Evolutionary conservation across 2,113 vertebrate species (phyloP).

Genomic region (Telmatochromis brachygnathus): DNA sequence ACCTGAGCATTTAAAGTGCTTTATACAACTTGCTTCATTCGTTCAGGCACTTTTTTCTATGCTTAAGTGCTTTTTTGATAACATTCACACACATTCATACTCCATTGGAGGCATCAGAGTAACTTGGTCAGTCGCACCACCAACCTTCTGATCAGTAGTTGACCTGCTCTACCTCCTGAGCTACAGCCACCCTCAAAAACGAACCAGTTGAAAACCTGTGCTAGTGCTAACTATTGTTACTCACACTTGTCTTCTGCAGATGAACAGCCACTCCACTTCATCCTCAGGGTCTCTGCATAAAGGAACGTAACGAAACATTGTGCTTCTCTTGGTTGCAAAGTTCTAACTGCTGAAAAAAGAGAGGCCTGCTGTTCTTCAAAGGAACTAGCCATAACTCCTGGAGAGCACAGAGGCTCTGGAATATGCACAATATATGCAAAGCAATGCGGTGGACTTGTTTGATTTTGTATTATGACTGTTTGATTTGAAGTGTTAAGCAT

Average conservation of each 20-base stretch:
- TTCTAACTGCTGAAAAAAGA: not conserved
- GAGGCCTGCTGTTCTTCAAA: conserved; percentile 5
- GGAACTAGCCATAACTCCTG: conserved; percentile 31
- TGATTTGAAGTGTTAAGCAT: conserved; percentile 26
- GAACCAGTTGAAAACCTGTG: not conserved
- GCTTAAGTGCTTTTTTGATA: not conserved
- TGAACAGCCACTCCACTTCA: conserved; percentile 76
- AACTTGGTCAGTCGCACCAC: not conserved
- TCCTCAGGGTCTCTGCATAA: conserved; percentile 84
- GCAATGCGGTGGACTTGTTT: not conserved
- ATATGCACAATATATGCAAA: conserved; percentile 40
- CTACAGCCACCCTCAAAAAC: not conserved
- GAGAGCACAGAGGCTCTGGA: not conserved
- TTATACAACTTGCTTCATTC: not conserved
- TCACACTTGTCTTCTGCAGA: conserved; percentile 42
- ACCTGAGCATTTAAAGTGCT: not conserved
- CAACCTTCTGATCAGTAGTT: not conserved
- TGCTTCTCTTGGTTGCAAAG: not conserved
- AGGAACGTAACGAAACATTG: conserved; percentile 75
- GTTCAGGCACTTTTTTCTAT: not conserved
- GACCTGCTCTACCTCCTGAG: not conserved
- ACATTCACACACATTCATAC: not conserved
- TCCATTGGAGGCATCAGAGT: not conserved
- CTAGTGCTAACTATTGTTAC: not conserved
- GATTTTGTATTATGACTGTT: conserved; percentile 16